Base-by-base conservation (phyloP, 1,140 invertebrate species). In the Zaprionus ornatus region DNA sequence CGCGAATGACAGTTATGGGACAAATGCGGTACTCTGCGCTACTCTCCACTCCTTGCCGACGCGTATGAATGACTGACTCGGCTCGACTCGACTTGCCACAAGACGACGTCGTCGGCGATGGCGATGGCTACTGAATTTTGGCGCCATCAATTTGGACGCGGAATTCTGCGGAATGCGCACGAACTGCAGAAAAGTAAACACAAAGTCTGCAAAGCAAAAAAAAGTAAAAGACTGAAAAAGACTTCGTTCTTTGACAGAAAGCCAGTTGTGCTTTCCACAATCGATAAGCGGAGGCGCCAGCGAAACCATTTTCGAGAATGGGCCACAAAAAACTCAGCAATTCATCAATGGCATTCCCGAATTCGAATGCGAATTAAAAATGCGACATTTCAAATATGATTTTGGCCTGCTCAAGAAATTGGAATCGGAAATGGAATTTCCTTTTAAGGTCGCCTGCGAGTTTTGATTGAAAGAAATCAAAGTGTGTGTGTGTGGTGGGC, bases 61-160 rank as follows among this genome's bases (percentile, higher is more conserved):
- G 79, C 62, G 42, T 84, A 84, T 84, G 64, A 80, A 77, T 80
- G 81, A 77, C 63, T 62, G 29, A 40, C 50, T 54, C 59, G 72
- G 29, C 62, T 61, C 68, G n/a, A 37, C 13, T 48, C 23, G 13
- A 57, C 13, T 42, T 37, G 15, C 21, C 35, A 25, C 52, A 42
- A 60, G 61, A 35, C 27, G 45, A n/a, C 29, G 32, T 6, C 37
- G 48, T 37, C 42, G 48, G 17, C 25, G 29, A 6, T 23, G 48
- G 19, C 15, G 54, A 40, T 72, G 35, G 73, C 74, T 79, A 70
- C 81, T 90, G 81, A 90, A 88, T 90, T 88, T 88, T 88, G 85
- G 85, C 85, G 85, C 85, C 85, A 88, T 90, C 85, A 88, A 90
- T 88, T 87, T 90, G 84, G 80, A 82, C 77, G 72, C 75, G 85